A percentile compares a stretch with the other conserved stretches of the same genome.
Evolutionary conservation across 2,888 invertebrate species (phyloP).

Genomic region (Pycnomerus fuliginosus): DNA sequence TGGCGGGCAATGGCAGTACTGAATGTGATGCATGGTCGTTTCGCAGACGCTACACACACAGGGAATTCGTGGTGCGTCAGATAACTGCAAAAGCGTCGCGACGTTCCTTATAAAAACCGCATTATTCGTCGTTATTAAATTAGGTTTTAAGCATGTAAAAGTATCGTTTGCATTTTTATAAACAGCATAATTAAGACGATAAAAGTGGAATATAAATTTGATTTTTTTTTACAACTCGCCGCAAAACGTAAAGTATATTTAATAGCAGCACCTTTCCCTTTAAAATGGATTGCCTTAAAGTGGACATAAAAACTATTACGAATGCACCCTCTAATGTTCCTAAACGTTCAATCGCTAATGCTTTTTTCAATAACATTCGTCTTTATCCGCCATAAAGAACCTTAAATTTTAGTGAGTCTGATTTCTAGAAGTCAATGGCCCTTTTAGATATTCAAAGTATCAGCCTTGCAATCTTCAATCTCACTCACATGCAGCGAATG

Average conservation of each 20-base stretch:
- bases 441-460: neutral
- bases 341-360: constrained; percentile 3
- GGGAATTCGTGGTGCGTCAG: constrained; percentile 38
- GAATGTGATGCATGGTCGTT: constrained; percentile 38
- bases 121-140: constrained; percentile 4
- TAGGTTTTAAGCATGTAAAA: constrained; percentile 2
- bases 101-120: constrained; percentile 29
- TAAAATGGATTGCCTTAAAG: neutral
- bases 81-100: constrained; percentile 33
- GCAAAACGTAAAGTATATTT: too few species aligned
- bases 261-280: neutral
- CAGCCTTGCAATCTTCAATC: neutral
- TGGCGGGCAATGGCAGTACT: constrained; percentile 45
- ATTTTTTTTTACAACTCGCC: too few species aligned
- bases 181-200: too few species aligned
- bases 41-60: constrained; percentile 35
- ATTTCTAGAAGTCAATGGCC: neutral
- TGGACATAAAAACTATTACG: neutral
- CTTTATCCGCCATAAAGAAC: neutral
- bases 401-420: neutral
- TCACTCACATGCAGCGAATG: neutral
- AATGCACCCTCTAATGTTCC: constrained; percentile 5
- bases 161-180: constrained; percentile 5
- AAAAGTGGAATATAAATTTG: too few species aligned
- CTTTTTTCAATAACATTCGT: neutral